Conservation (phyloP, 2,797 vertebrate genomes). For the Limnodromus scolopaceus region DNA sequence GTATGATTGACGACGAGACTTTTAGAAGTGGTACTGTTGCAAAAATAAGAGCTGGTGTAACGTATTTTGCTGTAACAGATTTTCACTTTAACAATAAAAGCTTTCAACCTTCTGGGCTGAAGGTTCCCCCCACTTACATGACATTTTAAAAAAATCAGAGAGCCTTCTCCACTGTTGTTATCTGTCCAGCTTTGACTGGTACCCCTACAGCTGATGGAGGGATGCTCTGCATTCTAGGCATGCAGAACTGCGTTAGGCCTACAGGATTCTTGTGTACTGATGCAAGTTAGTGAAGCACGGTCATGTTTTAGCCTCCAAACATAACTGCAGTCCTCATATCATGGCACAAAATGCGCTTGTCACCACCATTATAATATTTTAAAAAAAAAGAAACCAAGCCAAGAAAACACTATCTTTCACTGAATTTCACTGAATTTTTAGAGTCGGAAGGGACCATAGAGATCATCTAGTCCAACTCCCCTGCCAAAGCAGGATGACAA, state of each 20-base stretch:
- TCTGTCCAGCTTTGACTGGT: neutral
- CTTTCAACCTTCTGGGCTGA: neutral
- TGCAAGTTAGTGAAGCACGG: neutral
- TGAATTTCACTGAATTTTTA: too few relatives aligned
- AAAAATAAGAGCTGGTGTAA: neutral
- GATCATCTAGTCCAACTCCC: too few relatives aligned
- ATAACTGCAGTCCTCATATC: neutral
- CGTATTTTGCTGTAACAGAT: neutral
- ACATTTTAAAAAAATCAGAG: neutral
- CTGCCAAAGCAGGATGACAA: too few relatives aligned
- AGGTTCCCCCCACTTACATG: accelerated
- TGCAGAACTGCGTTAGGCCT: neutral
- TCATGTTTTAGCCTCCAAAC: neutral
- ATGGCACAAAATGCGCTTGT: neutral
- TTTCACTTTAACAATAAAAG: neutral
- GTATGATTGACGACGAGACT: neutral
- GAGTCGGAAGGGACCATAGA: too few relatives aligned
- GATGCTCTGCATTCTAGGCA: neutral
- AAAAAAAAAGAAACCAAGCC: neutral
- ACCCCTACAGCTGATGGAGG: neutral
- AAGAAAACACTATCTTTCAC: neutral
- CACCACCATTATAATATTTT: neutral
- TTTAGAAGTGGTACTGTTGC: neutral
- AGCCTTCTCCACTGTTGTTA: neutral
- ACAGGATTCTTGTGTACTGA: neutral